phyloP scores from a whole-genome alignment of 2,888 invertebrate genomes.

The Dugesia japonica region DNA sequence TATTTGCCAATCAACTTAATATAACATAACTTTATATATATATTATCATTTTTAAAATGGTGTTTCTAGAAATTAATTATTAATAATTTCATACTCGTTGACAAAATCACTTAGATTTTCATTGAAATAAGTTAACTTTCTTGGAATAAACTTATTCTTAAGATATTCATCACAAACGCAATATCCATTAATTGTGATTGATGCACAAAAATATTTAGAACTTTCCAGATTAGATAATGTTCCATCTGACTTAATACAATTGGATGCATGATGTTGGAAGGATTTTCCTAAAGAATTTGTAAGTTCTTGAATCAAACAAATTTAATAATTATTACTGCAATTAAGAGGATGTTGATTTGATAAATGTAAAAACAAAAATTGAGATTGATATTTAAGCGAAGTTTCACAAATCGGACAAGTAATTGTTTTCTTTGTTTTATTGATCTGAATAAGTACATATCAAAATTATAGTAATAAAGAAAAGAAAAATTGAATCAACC shows the following conservation, averaged over 20 bases:
- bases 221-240: background rate
- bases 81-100: background rate
- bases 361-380: background rate
- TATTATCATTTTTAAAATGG: no score
- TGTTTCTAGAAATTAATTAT: no score
- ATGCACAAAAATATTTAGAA: background rate
- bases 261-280: background rate
- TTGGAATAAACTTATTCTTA: background rate
- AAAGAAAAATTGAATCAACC: background rate
- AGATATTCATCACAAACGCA: slow-evolving; percentile 1
- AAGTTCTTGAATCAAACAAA: background rate
- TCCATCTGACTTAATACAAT: background rate
- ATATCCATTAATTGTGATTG: background rate
- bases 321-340: background rate
- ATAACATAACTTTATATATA: no score
- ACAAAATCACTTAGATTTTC: background rate
- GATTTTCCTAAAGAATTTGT: background rate
- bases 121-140: background rate
- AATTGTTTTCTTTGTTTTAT: background rate
- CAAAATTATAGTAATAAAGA: no score
- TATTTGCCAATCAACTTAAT: no score
- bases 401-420: background rate
- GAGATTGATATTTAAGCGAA: background rate
- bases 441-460: background rate
- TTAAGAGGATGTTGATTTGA: background rate